Conservation (phyloP, 2,888 invertebrate genomes). For the Lepidochitona cinerea region DNA sequence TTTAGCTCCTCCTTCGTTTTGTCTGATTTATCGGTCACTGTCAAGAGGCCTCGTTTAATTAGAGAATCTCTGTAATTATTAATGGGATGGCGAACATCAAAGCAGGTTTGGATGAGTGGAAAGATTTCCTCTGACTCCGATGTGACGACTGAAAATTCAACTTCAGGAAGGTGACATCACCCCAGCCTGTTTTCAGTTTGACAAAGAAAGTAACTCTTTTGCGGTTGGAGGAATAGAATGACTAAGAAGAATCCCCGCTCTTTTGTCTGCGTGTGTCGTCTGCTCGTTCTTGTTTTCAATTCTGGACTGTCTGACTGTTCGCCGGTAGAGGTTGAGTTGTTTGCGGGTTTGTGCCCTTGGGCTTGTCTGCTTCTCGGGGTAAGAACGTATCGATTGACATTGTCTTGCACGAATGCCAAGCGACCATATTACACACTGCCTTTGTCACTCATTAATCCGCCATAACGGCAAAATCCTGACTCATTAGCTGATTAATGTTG, state of each 20-base stretch:
- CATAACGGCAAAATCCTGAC: constrained; percentile 3
- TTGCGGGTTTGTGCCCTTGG: background rate
- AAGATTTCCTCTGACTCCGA: background rate
- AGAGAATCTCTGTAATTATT: constrained; percentile 5
- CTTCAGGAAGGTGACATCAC: constrained; percentile 2
- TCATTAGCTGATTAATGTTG: constrained; percentile 4
- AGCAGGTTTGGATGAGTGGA: background rate
- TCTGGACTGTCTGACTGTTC: background rate
- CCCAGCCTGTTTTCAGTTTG: background rate
- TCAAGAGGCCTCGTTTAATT: constrained; percentile 3
- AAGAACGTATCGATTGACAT: background rate
- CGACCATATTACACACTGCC: background rate
- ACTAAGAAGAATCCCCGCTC: constrained; percentile 1
- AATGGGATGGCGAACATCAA: constrained; percentile 2
- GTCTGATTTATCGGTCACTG: background rate
- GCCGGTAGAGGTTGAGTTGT: background rate
- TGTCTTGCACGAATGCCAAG: constrained; percentile 3
- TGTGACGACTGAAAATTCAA: background rate
- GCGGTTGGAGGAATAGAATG: background rate
- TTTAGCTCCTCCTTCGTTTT: no score
- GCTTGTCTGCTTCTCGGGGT: background rate
- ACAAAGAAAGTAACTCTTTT: constrained; percentile 9
- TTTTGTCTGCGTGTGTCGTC: constrained; percentile 4
- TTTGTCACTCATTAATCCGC: constrained; percentile 5
- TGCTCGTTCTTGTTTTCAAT: background rate